Base-by-base conservation (phyloP, 2,797 vertebrate species). In the Poliocrania exsul region DNA sequence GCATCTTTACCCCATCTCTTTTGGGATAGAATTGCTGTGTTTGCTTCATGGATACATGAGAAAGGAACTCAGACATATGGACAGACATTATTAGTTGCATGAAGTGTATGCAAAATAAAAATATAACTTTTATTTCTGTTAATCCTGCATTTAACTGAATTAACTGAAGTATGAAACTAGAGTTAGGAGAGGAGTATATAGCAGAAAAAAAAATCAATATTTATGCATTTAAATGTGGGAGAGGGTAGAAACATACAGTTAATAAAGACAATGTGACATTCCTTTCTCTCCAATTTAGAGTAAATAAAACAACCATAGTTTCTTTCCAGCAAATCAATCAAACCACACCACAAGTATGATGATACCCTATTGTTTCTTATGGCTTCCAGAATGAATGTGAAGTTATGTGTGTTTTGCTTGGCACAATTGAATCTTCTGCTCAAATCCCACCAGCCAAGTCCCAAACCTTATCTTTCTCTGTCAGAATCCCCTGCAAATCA, bases 371-470 rank as follows among this genome's bases (percentile, higher is more conserved):
- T 87, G n/a, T 75, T 77, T 90, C 84, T 73, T 71, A 89, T 38
- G 49, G 40, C 10, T 93, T 80, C 37, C 56, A 61, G 53, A 86
- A 84, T 29, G 16, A 81, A 77, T 53, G 37, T 80, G 37, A 75
- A 93, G 21, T 71, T 84, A n/a, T 26, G 14, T 44, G 13, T 90
- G 44, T 92, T 96, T 92, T 93, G 17, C 28, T 96, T 96, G 92
- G 88, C 90, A 79, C 18, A 81, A 56, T 8, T n/a, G 14, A 88
- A 56, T 88, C 29, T 47, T 88, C 61, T 82, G 15, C 56, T 86
- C 2, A 4, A 54, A 93, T 81, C 44, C 49, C 51, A 92, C 33
- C 25, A 81, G 13, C 40, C 33, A 75, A 47, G 61, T 87, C 81
- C 33, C 69, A 94, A 71, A 29, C 12, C 16, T 94, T 88, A 73